Evolutionary conservation across 1,140 invertebrate species (phyloP).

Genomic region (Galleria mellonella): DNA sequence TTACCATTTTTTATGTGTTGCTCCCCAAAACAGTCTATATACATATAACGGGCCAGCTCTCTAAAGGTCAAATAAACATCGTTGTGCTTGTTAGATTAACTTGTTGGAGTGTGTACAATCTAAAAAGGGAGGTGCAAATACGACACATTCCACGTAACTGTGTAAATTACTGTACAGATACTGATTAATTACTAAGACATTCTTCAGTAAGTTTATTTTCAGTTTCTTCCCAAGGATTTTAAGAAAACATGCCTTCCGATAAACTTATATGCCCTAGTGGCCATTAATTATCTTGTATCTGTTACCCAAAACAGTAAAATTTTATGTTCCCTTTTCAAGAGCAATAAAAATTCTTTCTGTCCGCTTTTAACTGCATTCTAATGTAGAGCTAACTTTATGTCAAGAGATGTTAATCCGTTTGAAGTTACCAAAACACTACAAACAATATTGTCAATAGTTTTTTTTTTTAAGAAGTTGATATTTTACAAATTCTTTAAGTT

Average conservation of each 20-base stretch:
- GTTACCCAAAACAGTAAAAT: slow-evolving; percentile 43
- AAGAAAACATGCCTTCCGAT: too few species aligned
- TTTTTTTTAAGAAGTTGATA: slow-evolving; percentile 30
- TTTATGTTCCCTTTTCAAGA: slow-evolving; percentile 51
- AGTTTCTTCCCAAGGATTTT: too few species aligned
- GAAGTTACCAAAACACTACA: slow-evolving; percentile 38
- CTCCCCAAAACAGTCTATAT: slow-evolving; percentile 1
- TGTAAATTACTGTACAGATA: too few species aligned
- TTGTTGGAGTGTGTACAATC: not conserved
- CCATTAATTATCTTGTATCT: slow-evolving; percentile 36
- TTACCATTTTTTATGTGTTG: slow-evolving; percentile 11
- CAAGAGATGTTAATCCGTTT: slow-evolving; percentile 49
- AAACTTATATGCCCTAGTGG: slow-evolving; percentile 6
- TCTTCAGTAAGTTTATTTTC: too few species aligned
- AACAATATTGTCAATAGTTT: slow-evolving; percentile 25
- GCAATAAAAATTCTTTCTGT: slow-evolving; percentile 61
- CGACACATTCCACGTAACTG: too few species aligned
- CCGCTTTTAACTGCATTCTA: slow-evolving; percentile 45
- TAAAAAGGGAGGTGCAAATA: too few species aligned
- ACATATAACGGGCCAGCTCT: slow-evolving; percentile 15
- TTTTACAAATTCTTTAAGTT: slow-evolving; percentile 12
- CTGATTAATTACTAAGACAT: too few species aligned
- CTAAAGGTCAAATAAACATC: slow-evolving; percentile 9
- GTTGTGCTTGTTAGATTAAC: slow-evolving; percentile 8
- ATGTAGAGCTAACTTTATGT: slow-evolving; percentile 16